These are phyloP conservation scores for Leptinotarsa tumamoca DNA, from an alignment of 2,888 invertebrate species.

Conservation along the genomic window DNA sequence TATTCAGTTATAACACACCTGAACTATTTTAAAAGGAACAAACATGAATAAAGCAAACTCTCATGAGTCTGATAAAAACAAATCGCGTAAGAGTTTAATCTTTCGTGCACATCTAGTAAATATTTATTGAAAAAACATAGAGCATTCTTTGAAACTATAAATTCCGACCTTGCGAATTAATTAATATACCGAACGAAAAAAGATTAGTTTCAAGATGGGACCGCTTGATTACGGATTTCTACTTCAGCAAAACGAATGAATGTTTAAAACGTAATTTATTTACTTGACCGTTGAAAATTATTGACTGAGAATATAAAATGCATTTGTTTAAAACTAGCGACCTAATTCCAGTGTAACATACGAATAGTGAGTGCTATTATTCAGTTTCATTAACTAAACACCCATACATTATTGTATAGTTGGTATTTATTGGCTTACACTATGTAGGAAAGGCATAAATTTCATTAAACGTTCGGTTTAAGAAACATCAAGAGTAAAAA, in stretches of 20 bases:
- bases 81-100: neutral
- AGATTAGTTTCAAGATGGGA: constrained; percentile 24
- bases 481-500: too few relatives aligned
- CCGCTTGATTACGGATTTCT: neutral
- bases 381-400: too few relatives aligned
- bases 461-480: too few relatives aligned
- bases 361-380: too few relatives aligned
- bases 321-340: neutral
- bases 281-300: neutral
- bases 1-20: neutral
- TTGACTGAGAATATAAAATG: neutral
- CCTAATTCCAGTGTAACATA: too few relatives aligned
- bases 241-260: neutral
- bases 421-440: too few relatives aligned
- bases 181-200: constrained; percentile 23
- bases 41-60: neutral
- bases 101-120: constrained; percentile 21
- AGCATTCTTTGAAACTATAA: constrained; percentile 25
- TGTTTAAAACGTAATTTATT: neutral
- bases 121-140: constrained; percentile 26
- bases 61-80: neutral
- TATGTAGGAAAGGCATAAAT: too few relatives aligned
- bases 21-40: neutral
- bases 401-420: too few relatives aligned
- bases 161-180: constrained; percentile 33